Evolutionary conservation across 1,140 invertebrate genomes (phyloP), one percentile per base, ranked within the genome.

Genomic region (Drosophila sp.): DNA sequence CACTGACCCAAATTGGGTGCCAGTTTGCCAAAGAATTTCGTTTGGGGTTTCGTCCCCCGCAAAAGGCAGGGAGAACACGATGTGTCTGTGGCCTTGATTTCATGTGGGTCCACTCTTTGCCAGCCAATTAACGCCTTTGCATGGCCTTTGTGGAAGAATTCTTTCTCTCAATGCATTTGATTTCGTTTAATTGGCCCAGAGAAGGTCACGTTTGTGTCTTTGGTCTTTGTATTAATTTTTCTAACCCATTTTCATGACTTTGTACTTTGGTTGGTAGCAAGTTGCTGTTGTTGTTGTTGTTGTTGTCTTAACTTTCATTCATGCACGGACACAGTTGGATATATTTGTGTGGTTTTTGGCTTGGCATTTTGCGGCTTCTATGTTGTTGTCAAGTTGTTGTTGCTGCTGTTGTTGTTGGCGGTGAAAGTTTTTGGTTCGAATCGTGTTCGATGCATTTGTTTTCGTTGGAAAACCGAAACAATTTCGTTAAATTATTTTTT

Each of bases 341-440:
- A 27, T 50, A 27, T 50, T 79, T 68, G 35, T 61, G 62, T 71
- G 73, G 69, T 64, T 76, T 47, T 71, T 70, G 41, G 62, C 65
- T 70, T 74, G 72, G 72, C 61, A 68, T 75, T 77, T 75, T 79
- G 73, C 70, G 69, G 76, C 73, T 76, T 79, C 76, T 79, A 76
- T 69, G 79, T 81, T 86, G 79, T 77, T 75, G 67, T 29, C 27
- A 60, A 58, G 47, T 56, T 70, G 62, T 32, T 70, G 58, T 61
- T 74, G 41, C 47, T 60, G 8, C 41, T 64, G 69, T 27, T 64
- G 66, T 27, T 60, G 60, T 56, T 63, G 41, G 77, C 71, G 84
- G 84, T 89, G 84, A 89, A 89, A 89, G 84, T 89, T 89, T 87
- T 74, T 80, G 55, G 55, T 69, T 69, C 70, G 66, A 78, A 86